Conservation (phyloP, 1,140 invertebrate genomes). For the Rhyzopertha dominica region DNA sequence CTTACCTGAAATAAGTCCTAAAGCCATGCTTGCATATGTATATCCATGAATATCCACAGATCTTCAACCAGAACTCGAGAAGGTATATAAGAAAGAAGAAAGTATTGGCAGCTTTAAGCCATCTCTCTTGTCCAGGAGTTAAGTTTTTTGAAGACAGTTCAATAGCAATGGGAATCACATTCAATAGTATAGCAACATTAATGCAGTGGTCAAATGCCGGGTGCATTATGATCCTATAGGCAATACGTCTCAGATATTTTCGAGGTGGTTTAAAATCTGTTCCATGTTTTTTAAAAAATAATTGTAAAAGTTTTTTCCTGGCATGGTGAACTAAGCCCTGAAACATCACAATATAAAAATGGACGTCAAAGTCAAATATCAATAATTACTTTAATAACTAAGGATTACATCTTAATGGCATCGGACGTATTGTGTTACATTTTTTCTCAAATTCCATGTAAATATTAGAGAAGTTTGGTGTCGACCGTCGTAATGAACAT, state of each 20-base stretch:
- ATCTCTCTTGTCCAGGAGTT: neutral
- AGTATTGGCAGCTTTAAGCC: too few species aligned
- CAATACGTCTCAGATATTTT: neutral
- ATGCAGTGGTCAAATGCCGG: constrained; percentile 2
- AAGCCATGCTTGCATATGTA: constrained; percentile 12
- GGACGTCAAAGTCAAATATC: too few species aligned
- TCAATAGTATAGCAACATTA: neutral
- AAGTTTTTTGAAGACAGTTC: neutral
- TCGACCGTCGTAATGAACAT: too few species aligned
- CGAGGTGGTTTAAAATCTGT: constrained; percentile 2
- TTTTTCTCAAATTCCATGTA: too few species aligned
- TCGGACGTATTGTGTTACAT: too few species aligned
- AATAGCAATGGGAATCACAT: neutral
- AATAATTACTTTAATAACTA: too few species aligned
- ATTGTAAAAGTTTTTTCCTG: neutral
- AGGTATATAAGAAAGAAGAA: constrained; percentile 14
- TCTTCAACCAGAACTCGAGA: constrained; percentile 13
- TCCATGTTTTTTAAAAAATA: constrained; percentile 1
- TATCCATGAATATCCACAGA: constrained; percentile 12
- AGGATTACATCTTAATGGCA: too few species aligned
- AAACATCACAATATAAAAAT: too few species aligned
- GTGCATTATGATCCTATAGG: constrained; percentile 8
- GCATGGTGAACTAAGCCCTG: constrained; percentile 6
- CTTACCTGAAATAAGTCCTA: constrained; percentile 15
- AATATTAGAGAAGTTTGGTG: too few species aligned